These are phyloP conservation scores for Pipistrellus kuhlii DNA, from an alignment of 2,797 vertebrate genomes.

Conservation along the genomic window DNA sequence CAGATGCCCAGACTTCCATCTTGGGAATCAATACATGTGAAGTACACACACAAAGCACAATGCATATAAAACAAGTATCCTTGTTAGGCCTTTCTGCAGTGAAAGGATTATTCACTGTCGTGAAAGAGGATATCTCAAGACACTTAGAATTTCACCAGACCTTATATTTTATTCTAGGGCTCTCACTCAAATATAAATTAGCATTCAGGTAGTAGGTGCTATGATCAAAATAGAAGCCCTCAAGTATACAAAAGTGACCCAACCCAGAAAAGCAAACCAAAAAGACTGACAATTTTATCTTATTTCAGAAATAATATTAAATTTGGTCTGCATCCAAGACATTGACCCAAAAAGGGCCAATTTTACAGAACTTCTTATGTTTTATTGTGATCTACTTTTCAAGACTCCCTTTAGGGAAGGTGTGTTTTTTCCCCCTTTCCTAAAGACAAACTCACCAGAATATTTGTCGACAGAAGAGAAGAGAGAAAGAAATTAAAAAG, in stretches of 20 bases:
- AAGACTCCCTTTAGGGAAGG: constrained; percentile 16
- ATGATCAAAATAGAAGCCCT: not conserved
- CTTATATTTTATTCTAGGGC: not conserved
- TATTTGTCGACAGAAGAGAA: constrained; percentile 60
- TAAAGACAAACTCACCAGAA: constrained; percentile 44
- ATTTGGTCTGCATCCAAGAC: constrained; percentile 37
- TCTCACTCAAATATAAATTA: constrained; percentile 1
- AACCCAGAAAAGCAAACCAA: not conserved
- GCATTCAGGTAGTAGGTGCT: not conserved
- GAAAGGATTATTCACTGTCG: not conserved
- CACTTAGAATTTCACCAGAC: not conserved
- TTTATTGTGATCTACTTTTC: not conserved
- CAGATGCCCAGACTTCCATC: not conserved
- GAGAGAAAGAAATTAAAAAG: constrained; percentile 39
- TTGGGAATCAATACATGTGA: not conserved
- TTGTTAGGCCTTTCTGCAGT: not conserved
- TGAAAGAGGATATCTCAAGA: constrained; percentile 1
- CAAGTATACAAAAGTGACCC: not conserved
- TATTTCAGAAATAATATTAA: constrained; percentile 46
- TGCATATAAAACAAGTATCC: not conserved
- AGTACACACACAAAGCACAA: not conserved
- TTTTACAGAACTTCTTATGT: constrained; percentile 51
- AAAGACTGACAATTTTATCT: constrained; percentile 47
- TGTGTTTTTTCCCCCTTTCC: not conserved
- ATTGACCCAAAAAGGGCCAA: constrained; percentile 6